Base-by-base conservation (phyloP, 2,888 invertebrate genomes). In the Lamellibrachia columna region DNA sequence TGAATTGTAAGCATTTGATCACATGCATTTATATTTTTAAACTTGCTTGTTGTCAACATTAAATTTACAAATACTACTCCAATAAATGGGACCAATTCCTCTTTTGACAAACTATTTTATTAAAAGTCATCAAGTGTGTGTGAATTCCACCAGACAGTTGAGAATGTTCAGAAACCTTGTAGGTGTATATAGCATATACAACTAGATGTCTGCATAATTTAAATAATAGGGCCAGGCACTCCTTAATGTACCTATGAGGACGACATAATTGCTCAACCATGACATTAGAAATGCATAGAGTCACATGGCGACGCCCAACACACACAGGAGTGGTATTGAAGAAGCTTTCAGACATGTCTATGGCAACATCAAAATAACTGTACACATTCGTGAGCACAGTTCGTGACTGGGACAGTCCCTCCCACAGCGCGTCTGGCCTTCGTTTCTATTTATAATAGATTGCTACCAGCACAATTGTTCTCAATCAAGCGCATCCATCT, bases 351-450 rank as follows among this genome's bases (percentile, higher is more conserved):
- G 75, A n/a, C 75, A 15, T n/a, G 15, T 75, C 75, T 15, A 15
- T 75, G 75, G 75, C 75, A 75, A 75, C 75, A 75, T 75, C 75
- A 75, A 22, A 75, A 75, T 75, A 75, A 75, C 75, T 75, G 75
- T 75, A 75, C 75, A 75, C 75, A 75, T 7, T 22, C 22, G 75
- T 75, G 75, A 75, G 22, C n/a, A 75, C n/a, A 75, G 15, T 75
- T 75, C 22, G 22, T 75, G 75, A 75, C 75, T 22, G 75, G 75
- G 75, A 75, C 75, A 75, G 75, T 15, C 75, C 22, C 75, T 3
- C 6, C 15, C 22, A 15, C 8, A 4, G 6, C 75, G 40, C 15
- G 75, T 22, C 15, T 75, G 22, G 75, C 22, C 75, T 22, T 58
- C 15, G 58, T 11, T 8, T 58, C 75, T 75, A 75, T 75, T 22